Evolutionary conservation across 1,140 invertebrate genomes (phyloP).

Genomic region (Cylas formicarius): DNA sequence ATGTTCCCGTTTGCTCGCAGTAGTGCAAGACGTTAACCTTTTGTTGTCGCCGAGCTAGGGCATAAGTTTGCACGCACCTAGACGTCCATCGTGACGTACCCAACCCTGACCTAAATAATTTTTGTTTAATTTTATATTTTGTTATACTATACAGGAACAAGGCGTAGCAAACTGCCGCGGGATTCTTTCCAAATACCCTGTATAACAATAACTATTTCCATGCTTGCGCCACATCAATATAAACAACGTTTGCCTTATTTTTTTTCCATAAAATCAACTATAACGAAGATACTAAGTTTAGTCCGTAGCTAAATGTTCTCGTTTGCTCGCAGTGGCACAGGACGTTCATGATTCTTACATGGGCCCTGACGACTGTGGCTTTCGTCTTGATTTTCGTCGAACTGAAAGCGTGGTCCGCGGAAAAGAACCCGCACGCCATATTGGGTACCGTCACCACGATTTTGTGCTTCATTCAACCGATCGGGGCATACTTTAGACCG

Average conservation of each 20-base stretch:
- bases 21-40: slow-evolving; percentile 79
- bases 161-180: too few relatives aligned
- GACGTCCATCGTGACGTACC: too few relatives aligned
- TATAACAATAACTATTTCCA: too few relatives aligned
- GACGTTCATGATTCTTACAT: slow-evolving; percentile 75
- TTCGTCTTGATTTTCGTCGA: slow-evolving; percentile 81
- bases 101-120: too few relatives aligned
- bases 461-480: slow-evolving; percentile 81
- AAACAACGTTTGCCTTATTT: too few relatives aligned
- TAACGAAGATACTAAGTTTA: not conserved
- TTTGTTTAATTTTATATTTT: too few relatives aligned
- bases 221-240: too few relatives aligned
- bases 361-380: slow-evolving; percentile 66
- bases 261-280: not conserved
- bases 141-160: too few relatives aligned
- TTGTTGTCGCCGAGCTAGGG: too few relatives aligned
- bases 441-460: slow-evolving; percentile 68
- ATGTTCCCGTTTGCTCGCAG: slow-evolving; percentile 46
- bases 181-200: too few relatives aligned
- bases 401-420: slow-evolving; percentile 65
- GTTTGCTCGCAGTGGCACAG: slow-evolving; percentile 66
- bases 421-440: slow-evolving; percentile 72
- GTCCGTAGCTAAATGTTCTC: slow-evolving; percentile 7
- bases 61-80: too few relatives aligned
- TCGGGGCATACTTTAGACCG: slow-evolving; percentile 77